Evolutionary conservation across 2,888 invertebrate species (phyloP), one percentile per base, ranked within the genome.

Genomic region (Eurytoma californica): DNA sequence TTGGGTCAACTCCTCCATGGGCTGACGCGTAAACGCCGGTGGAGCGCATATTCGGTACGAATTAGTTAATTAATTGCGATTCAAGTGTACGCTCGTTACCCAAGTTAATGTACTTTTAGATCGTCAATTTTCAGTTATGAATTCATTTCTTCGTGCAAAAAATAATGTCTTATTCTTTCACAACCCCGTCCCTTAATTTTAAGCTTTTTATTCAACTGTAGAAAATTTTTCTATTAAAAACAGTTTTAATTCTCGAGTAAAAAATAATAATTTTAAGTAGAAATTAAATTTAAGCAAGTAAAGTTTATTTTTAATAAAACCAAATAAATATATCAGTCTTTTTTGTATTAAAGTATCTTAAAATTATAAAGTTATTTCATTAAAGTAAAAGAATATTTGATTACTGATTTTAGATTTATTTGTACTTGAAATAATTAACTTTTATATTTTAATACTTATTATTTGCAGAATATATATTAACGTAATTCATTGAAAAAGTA

Each of bases 101-200:
- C 84, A 82, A 86, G 82, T 85, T 83, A 83, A 86, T 88, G 87
- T 88, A 88, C 83, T 87, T 86, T 86, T 87, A 88, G 85, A 83
- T 83, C 83, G 85, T 85, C 83, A 84, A 87, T 84, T 87, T 88
- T 88, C 84, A 87, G 87, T 89, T 86, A 82, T 87, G 87, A 89
- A 89, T 82, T 87, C 82, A 89, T 88, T 85, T 85, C 84, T 85
- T 86, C 81, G 82, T 84, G 83, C 84, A 83, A 83, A 83, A 79
- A 83, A 83, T 82, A 70, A 77, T 83, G 83, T 82, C 81, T 83
- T 83, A 81, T 83, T 82, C 55, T 82, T 83, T 76, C 75, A 68
- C 2, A 60, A 60, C 69, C 69, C 55, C 28, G 53, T 57, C 73
- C 73, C 13, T 60, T 66, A 47, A 39, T 18, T 63, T 39, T 61